Percentiles rank a stretch among this genome's conserved stretches.
Evolutionary conservation across 1,140 invertebrate species (phyloP).

Genomic region (Lordiphosa clarofinis): DNA sequence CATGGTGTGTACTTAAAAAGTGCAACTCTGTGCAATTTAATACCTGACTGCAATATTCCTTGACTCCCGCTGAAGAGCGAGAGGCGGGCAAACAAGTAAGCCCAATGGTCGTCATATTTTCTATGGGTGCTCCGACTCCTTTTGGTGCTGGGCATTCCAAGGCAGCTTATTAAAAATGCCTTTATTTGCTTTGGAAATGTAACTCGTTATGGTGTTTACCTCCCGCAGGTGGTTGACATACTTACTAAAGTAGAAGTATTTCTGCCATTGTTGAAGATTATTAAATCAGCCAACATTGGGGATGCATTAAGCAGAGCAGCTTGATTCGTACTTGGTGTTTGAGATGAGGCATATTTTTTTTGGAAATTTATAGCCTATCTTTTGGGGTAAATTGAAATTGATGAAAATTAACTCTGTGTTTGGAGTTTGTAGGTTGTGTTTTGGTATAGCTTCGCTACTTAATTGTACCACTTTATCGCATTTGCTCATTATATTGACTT

Average conservation of each 20-base stretch:
- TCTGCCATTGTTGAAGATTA: too few relatives aligned
- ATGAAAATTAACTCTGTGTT: too few relatives aligned
- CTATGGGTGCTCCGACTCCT: conserved; percentile 38
- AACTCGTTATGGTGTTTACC: conserved; percentile 1
- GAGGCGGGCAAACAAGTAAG: conserved; percentile 39
- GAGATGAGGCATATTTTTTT: too few relatives aligned
- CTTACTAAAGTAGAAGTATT: too few relatives aligned
- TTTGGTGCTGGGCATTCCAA: not conserved
- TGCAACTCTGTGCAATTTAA: conserved; percentile 54
- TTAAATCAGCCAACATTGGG: too few relatives aligned
- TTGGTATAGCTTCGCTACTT: too few relatives aligned
- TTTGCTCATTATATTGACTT: not conserved
- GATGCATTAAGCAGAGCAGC: too few relatives aligned
- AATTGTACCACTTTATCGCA: not conserved
- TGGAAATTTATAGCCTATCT: too few relatives aligned
- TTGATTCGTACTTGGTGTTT: too few relatives aligned
- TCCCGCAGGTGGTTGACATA: not conserved
- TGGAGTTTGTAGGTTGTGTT: too few relatives aligned
- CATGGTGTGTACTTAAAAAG: conserved; percentile 44
- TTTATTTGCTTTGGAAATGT: conserved; percentile 14
- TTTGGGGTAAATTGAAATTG: too few relatives aligned
- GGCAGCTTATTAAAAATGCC: conserved; percentile 33
- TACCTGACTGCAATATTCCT: conserved; percentile 43
- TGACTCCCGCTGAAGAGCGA: not conserved
- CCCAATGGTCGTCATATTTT: conserved; percentile 43